Evolutionary conservation across 2,113 vertebrate species (phyloP).

Genomic region (Peromyscus californicus): DNA sequence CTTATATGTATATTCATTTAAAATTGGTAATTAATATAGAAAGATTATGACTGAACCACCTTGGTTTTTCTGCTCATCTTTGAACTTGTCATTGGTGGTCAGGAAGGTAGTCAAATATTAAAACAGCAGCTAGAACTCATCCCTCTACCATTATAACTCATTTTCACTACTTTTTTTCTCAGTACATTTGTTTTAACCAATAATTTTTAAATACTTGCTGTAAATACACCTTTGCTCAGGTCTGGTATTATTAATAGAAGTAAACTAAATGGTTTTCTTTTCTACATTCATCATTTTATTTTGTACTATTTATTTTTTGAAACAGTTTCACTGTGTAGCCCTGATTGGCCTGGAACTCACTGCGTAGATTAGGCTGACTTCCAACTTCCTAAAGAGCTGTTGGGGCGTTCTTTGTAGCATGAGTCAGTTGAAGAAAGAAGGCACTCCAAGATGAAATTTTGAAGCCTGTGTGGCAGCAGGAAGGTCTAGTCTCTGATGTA

Average conservation of each 20-base stretch:
- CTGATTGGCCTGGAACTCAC: not conserved
- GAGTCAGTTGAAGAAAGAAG: too few relatives aligned
- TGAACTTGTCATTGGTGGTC: not conserved
- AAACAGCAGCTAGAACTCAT: not conserved
- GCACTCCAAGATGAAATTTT: too few relatives aligned
- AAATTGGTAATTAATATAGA: slow-evolving; percentile 54
- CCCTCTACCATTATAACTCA: not conserved
- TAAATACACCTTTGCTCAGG: not conserved
- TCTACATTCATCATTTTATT: not conserved
- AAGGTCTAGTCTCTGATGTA: too few relatives aligned
- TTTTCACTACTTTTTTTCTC: not conserved
- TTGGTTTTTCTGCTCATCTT: slow-evolving; percentile 7
- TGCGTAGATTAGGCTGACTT: not conserved
- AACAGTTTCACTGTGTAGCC: not conserved
- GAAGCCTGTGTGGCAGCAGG: too few relatives aligned
- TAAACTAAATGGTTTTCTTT: slow-evolving; percentile 22
- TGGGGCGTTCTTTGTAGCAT: too few relatives aligned
- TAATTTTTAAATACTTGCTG: slow-evolving; percentile 31
- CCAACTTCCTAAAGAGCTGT: not conserved
- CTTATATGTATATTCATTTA: slow-evolving; percentile 32
- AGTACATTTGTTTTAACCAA: not conserved
- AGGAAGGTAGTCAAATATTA: not conserved
- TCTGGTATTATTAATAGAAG: slow-evolving; percentile 22
- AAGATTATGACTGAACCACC: not conserved
- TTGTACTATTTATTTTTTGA: not conserved